Conservation (phyloP, 1,140 invertebrate species). For the Philotrypesis tridentata region DNA sequence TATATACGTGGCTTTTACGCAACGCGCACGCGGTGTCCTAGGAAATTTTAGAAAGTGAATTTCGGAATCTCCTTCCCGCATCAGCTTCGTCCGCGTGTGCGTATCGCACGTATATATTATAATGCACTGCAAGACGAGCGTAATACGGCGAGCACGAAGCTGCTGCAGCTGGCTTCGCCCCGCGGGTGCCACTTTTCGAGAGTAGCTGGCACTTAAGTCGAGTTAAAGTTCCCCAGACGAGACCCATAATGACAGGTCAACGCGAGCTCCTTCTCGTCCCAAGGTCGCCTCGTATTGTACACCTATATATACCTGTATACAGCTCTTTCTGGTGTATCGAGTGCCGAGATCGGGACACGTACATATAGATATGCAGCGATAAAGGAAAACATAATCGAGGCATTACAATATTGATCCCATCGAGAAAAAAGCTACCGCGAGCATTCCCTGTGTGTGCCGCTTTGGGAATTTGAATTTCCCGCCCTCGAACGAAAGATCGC, state of each 20-base stretch:
- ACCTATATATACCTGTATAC: not conserved
- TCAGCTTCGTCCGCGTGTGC: too few relatives aligned
- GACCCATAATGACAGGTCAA: conserved; percentile 26
- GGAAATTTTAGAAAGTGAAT: too few relatives aligned
- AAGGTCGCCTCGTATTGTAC: not conserved
- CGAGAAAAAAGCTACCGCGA: too few relatives aligned
- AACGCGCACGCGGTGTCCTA: too few relatives aligned
- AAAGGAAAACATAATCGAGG: not conserved
- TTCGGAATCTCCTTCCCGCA: too few relatives aligned
- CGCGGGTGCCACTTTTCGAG: conserved; percentile 36
- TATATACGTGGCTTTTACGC: too few relatives aligned
- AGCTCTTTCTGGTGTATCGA: not conserved
- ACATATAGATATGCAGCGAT: not conserved
- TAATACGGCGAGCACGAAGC: too few relatives aligned
- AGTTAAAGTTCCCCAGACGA: conserved; percentile 37
- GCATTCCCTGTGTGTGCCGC: too few relatives aligned
- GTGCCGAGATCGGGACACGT: not conserved
- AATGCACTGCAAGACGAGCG: not conserved
- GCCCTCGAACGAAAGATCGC: too few relatives aligned
- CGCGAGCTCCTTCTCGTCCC: not conserved
- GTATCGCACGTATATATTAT: not conserved
- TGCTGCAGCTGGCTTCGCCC: conserved; percentile 1
- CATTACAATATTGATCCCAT: too few relatives aligned
- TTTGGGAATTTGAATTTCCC: not conserved
- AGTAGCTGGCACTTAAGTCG: conserved; percentile 19